Percentiles rank a stretch among this genome's conserved stretches.
Evolutionary conservation across 2,888 invertebrate genomes (phyloP).

Genomic region (Epsilonema sp.): DNA sequence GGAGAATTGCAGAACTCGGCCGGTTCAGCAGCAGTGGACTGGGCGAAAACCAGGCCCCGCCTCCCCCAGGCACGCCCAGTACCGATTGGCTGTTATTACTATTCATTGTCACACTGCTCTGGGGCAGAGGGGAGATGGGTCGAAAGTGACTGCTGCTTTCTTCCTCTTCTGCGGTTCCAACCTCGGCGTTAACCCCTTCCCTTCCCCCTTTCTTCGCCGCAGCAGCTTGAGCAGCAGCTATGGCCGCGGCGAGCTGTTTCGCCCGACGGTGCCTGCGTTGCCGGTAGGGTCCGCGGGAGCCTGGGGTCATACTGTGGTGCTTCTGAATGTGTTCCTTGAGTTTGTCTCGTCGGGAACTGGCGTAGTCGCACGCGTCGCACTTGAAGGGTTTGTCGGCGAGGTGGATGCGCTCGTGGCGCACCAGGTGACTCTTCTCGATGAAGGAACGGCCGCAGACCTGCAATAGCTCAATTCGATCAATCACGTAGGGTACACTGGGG

Average conservation of each 20-base stretch:
- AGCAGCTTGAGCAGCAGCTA: conserved; percentile 17
- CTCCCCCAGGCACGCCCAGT: not conserved
- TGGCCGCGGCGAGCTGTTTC: conserved; percentile 41
- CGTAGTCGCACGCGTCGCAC: conserved; percentile 45
- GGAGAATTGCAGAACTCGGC: conserved; percentile 10
- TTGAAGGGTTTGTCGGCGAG: conserved; percentile 43
- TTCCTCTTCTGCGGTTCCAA: not conserved
- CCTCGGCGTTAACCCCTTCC: too few relatives aligned
- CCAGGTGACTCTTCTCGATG: conserved; percentile 46
- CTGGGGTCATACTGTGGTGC: conserved; percentile 30
- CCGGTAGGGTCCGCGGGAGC: conserved; percentile 12
- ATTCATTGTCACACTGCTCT: too few relatives aligned
- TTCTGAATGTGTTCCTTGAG: conserved; percentile 40
- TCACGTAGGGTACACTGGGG: too few relatives aligned
- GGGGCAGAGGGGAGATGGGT: not conserved
- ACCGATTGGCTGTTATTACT: too few relatives aligned
- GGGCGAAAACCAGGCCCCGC: conserved; percentile 7
- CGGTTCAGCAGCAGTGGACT: conserved; percentile 9
- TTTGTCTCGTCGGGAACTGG: conserved; percentile 45
- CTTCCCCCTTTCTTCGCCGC: not conserved
- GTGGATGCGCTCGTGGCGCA: conserved; percentile 47
- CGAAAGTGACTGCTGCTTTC: too few relatives aligned
- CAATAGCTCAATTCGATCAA: too few relatives aligned
- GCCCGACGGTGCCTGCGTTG: conserved; percentile 28
- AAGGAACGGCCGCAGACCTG: conserved; percentile 39